phyloP scores from a whole-genome alignment of 1,140 invertebrate species.

The Cydia amplana region DNA sequence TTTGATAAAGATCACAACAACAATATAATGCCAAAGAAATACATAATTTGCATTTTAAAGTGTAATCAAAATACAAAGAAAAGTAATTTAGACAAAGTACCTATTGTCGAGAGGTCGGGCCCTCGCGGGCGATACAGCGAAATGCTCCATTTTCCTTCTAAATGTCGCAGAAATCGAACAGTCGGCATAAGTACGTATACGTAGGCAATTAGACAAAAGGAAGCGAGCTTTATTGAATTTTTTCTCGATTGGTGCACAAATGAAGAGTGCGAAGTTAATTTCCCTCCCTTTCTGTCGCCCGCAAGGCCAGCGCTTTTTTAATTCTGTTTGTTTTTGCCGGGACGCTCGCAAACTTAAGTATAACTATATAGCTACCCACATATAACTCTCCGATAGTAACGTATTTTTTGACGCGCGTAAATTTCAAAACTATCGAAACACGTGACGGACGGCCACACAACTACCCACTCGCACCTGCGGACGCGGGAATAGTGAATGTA shows the following conservation, averaged over 20 bases:
- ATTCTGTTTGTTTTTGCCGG: slow-evolving; percentile 56
- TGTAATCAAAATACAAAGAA: slow-evolving; percentile 36
- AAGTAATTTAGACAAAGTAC: slow-evolving; percentile 19
- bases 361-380: slow-evolving; percentile 33
- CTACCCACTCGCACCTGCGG: slow-evolving; percentile 44
- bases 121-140: slow-evolving; percentile 38
- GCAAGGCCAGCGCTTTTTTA: slow-evolving; percentile 54
- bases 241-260: slow-evolving; percentile 76
- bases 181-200: slow-evolving; percentile 65
- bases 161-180: slow-evolving; percentile 56
- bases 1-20: not conserved
- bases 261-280: slow-evolving; percentile 66
- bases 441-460: slow-evolving; percentile 40
- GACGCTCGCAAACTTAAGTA: slow-evolving; percentile 35
- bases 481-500: slow-evolving; percentile 57
- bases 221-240: slow-evolving; percentile 77
- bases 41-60: not conserved
- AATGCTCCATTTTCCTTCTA: slow-evolving; percentile 53
- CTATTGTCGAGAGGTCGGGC: slow-evolving; percentile 22
- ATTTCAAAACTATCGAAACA: slow-evolving; percentile 56
- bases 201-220: slow-evolving; percentile 76
- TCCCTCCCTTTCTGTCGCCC: slow-evolving; percentile 63
- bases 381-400: slow-evolving; percentile 39
- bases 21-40: not conserved
- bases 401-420: slow-evolving; percentile 51